Evolutionary conservation across 1,140 invertebrate genomes (phyloP).

Genomic region (Dendrolimus punctatus): DNA sequence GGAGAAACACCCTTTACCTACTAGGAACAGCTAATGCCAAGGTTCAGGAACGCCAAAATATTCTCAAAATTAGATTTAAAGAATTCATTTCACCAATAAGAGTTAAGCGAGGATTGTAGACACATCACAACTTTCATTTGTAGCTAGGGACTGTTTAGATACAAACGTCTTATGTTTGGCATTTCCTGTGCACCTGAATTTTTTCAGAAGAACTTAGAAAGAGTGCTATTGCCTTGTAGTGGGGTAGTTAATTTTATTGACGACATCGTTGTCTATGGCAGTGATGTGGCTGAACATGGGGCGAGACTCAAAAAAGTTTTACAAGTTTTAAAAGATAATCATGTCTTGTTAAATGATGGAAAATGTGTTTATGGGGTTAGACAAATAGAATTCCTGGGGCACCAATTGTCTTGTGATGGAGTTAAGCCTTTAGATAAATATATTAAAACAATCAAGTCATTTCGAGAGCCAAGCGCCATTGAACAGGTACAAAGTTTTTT

Average conservation of each 20-base stretch:
- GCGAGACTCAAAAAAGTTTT: too few species aligned
- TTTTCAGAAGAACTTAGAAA: constrained; percentile 45
- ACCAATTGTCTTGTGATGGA: constrained; percentile 24
- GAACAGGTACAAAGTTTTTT: constrained; percentile 43
- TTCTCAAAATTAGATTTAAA: constrained; percentile 24
- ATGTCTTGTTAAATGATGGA: constrained; percentile 16
- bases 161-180: constrained; percentile 39
- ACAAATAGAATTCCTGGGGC: constrained; percentile 32
- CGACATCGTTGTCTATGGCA: constrained; percentile 21
- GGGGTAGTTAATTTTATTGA: constrained; percentile 30
- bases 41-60: constrained; percentile 19
- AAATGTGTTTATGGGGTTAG: constrained; percentile 11
- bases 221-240: constrained; percentile 22
- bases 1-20: constrained; percentile 42
- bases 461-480: constrained; percentile 20
- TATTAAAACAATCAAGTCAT: constrained; percentile 15
- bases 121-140: constrained; percentile 47
- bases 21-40: constrained; percentile 30
- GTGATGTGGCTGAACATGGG: background rate
- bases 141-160: constrained; percentile 36
- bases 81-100: constrained; percentile 30
- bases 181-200: constrained; percentile 38
- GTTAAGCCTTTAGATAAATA: constrained; percentile 19
- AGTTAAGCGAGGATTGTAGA: constrained; percentile 27
- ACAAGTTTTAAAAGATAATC: too few species aligned